Percentiles rank a stretch among this genome's conserved stretches.
Evolutionary conservation across 2,797 vertebrate genomes (phyloP).

Genomic region (Tapirus indicus): DNA sequence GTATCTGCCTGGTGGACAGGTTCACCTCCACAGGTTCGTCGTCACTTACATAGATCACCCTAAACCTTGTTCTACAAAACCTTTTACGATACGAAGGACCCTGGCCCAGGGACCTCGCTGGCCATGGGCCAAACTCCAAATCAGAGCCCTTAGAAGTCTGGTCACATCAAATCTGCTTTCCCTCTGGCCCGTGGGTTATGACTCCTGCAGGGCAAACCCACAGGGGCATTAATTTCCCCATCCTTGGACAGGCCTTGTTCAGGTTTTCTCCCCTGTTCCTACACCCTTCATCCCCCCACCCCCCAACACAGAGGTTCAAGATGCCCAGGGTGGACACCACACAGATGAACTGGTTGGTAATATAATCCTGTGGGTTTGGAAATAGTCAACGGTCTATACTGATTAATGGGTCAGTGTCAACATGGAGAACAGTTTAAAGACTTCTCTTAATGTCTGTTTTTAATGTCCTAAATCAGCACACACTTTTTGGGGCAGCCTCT

Average conservation of each 20-base stretch:
- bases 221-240: background rate
- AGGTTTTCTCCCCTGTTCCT: background rate
- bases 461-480: background rate
- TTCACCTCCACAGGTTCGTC: background rate
- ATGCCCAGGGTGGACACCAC: background rate
- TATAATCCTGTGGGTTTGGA: background rate
- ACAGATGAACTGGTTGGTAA: background rate
- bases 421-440: conserved; percentile 19
- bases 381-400: background rate
- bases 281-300: background rate
- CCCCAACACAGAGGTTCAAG: background rate
- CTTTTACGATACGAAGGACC: background rate
- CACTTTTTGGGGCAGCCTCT: background rate
- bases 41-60: background rate
- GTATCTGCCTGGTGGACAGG: background rate
- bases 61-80: background rate
- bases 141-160: background rate
- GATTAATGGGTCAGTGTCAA: background rate
- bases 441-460: background rate
- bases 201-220: background rate
- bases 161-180: background rate
- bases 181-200: background rate
- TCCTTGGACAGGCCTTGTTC: background rate
- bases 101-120: background rate
- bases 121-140: background rate